A percentile compares a stretch with the other conserved stretches of the same genome.
phyloP scores from a whole-genome alignment of 2,888 invertebrate species.

The Eledona agricola region DNA sequence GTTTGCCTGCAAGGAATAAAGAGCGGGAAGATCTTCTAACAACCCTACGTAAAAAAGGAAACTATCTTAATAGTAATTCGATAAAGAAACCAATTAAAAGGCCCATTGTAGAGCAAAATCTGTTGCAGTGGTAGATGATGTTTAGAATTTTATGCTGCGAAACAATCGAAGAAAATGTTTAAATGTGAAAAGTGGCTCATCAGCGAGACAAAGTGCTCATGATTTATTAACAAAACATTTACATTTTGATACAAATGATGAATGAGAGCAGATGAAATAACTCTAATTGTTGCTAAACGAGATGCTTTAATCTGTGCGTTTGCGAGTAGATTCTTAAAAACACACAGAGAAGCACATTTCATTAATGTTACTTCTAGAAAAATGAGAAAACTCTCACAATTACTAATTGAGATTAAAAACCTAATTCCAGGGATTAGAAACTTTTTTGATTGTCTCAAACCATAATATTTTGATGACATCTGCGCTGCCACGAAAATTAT shows the following conservation, averaged over 20 bases:
- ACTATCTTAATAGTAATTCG: conserved; percentile 10
- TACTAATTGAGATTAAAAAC: conserved; percentile 36
- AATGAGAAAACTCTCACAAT: conserved; percentile 34
- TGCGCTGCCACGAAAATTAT: conserved; percentile 28
- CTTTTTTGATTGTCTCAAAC: conserved; percentile 30
- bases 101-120: not conserved
- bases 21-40: conserved; percentile 19
- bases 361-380: conserved; percentile 32
- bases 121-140: conserved; percentile 32
- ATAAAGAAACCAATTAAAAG: conserved; percentile 16
- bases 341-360: conserved; percentile 38
- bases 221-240: not conserved
- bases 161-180: conserved; percentile 30
- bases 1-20: conserved; percentile 10
- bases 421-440: conserved; percentile 20
- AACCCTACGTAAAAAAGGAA: conserved; percentile 23
- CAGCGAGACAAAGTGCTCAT: not conserved
- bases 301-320: conserved; percentile 40
- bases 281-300: conserved; percentile 35
- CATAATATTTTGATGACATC: conserved; percentile 33
- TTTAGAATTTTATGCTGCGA: conserved; percentile 34
- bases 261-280: conserved; percentile 38
- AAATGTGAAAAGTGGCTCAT: not conserved
- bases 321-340: conserved; percentile 38
- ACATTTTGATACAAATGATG: conserved; percentile 13